These are phyloP conservation scores for Ypsolopha sequella DNA, from an alignment of 2,888 invertebrate species.

Conservation along the genomic window DNA sequence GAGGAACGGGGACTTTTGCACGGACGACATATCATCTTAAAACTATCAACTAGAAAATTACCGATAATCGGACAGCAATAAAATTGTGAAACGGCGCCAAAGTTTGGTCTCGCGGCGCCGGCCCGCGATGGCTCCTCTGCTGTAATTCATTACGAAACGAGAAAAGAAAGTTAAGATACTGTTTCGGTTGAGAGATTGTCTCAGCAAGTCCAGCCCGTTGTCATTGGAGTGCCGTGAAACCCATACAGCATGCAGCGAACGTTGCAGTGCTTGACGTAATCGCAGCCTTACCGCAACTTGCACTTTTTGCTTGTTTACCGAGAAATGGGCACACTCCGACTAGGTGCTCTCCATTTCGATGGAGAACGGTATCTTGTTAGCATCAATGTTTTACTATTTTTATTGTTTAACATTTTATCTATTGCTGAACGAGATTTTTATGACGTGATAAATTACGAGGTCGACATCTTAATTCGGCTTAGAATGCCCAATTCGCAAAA, in stretches of 20 bases:
- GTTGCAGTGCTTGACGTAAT: conserved; percentile 17
- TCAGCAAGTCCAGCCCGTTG: conserved; percentile 27
- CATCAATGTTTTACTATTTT: too few relatives aligned
- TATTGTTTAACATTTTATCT: too few relatives aligned
- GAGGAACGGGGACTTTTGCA: too few relatives aligned
- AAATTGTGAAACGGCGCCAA: conserved; percentile 33
- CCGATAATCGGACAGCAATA: conserved; percentile 19
- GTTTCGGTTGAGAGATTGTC: conserved; percentile 45
- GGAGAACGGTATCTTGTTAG: too few relatives aligned
- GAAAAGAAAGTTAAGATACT: conserved; percentile 52
- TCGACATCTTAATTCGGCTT: too few relatives aligned
- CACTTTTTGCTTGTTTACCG: conserved; percentile 34
- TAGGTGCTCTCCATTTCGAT: background rate
- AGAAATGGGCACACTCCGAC: conserved; percentile 17
- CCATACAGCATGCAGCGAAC: conserved; percentile 17
- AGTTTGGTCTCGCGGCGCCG: conserved; percentile 13
- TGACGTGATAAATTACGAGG: too few relatives aligned
- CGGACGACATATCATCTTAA: too few relatives aligned
- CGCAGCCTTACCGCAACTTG: conserved; percentile 28
- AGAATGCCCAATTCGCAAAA: too few relatives aligned
- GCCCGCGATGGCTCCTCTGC: conserved; percentile 39
- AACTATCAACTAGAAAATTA: conserved; percentile 18
- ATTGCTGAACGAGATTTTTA: too few relatives aligned
- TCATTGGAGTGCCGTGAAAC: conserved; percentile 24
- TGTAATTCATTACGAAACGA: conserved; percentile 51